These are phyloP conservation scores for Knipowitschia caucasica DNA, from an alignment of 2,797 vertebrate genomes.

Conservation along the genomic window DNA sequence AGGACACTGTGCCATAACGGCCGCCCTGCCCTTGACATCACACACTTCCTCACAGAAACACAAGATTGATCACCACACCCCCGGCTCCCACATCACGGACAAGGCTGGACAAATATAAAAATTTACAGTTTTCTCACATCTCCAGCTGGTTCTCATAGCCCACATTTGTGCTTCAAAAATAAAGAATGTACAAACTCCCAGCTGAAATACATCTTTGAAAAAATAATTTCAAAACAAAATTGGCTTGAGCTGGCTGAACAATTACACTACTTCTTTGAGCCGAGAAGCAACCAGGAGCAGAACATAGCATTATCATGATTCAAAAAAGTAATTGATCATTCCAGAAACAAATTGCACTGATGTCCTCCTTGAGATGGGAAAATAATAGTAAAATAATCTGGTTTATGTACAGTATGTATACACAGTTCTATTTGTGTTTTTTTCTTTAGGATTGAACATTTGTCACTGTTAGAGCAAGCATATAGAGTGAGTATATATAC, in stretches of 20 bases:
- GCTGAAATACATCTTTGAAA: constrained; percentile 1
- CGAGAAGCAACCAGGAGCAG: neutral
- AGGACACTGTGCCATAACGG: constrained; percentile 40
- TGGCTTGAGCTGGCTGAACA: constrained; percentile 15
- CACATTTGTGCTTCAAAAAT: constrained; percentile 16
- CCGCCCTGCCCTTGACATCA: constrained; percentile 57
- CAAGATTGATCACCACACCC: constrained; percentile 46
- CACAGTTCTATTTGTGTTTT: no score
- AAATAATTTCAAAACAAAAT: constrained; percentile 16
- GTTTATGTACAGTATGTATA: no score
- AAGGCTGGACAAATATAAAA: constrained; percentile 34
- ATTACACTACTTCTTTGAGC: constrained; percentile 1
- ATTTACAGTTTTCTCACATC: constrained; percentile 35
- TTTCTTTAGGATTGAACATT: no score
- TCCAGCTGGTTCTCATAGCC: constrained; percentile 7
- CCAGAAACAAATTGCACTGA: no score
- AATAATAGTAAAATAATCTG: no score
- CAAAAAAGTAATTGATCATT: no score
- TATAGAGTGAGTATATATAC: no score
- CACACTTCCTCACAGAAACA: constrained; percentile 38
- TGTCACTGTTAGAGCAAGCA: no score
- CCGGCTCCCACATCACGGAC: constrained; percentile 9
- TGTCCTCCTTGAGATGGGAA: no score
- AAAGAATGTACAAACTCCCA: neutral
- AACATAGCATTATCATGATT: neutral